These are phyloP conservation scores for Leptopterna dolabrata DNA, from an alignment of 2,888 invertebrate genomes.

Conservation along the genomic window DNA sequence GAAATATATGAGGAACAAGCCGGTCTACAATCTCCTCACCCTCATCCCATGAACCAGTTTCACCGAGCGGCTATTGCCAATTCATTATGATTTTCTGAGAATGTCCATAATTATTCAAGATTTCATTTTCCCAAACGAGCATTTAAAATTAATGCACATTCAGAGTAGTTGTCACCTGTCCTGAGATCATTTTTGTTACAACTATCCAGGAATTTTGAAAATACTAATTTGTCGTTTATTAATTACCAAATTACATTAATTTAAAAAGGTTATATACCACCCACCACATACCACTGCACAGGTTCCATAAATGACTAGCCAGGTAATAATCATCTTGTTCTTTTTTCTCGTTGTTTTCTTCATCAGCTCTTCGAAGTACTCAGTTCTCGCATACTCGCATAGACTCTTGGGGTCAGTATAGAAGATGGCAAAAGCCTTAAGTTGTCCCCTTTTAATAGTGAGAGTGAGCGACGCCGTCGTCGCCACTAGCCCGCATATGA, in stretches of 20 bases:
- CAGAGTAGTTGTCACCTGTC: neutral
- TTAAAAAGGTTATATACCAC: too few species aligned
- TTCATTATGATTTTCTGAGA: too few species aligned
- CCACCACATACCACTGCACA: neutral
- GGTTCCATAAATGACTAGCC: neutral
- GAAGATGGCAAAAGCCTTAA: neutral
- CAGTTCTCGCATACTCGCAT: neutral
- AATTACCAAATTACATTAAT: too few species aligned
- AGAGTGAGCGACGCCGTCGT: neutral
- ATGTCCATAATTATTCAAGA: too few species aligned
- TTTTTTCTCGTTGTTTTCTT: neutral
- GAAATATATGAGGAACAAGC: too few species aligned
- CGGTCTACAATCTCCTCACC: too few species aligned
- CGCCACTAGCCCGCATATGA: neutral
- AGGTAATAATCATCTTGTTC: neutral
- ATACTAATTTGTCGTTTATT: too few species aligned
- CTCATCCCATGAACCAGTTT: too few species aligned
- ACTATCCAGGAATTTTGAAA: too few species aligned
- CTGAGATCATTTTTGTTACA: too few species aligned
- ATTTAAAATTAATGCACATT: neutral
- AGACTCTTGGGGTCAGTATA: neutral
- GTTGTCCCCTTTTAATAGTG: neutral
- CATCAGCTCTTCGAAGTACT: neutral
- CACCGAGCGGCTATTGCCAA: too few species aligned
- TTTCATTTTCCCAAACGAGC: too few species aligned